Conservation (phyloP, 2,797 vertebrate species). For the Danio jaintianensis region DNA sequence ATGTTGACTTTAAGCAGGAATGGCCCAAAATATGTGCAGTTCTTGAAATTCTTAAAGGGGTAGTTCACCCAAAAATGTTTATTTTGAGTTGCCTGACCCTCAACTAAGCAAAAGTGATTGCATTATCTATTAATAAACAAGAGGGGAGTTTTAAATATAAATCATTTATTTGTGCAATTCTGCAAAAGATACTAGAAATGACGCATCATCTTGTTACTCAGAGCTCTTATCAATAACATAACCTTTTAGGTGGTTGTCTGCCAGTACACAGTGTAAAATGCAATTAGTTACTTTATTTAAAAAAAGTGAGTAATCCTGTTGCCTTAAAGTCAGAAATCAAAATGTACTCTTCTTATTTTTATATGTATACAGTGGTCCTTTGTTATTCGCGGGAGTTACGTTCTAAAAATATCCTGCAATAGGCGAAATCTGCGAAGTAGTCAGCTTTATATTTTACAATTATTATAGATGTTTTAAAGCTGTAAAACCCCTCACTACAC, state of each 20-base stretch:
- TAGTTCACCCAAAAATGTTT: not conserved
- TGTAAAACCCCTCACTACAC: too few species aligned
- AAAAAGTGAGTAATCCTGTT: too few species aligned
- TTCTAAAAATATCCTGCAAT: too few species aligned
- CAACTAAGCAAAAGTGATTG: not conserved
- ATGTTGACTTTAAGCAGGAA: constrained; percentile 22
- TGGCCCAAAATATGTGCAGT: not conserved
- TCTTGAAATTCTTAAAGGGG: not conserved
- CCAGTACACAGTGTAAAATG: too few species aligned
- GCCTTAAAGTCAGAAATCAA: too few species aligned
- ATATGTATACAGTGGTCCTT: too few species aligned
- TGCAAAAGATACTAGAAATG: not conserved
- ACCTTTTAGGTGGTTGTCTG: not conserved
- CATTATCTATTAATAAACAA: not conserved
- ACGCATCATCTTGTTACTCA: not conserved
- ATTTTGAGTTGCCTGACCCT: constrained; percentile 8
- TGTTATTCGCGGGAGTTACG: too few species aligned
- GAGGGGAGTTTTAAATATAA: not conserved
- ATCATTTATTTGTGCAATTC: not conserved
- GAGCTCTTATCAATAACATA: not conserved
- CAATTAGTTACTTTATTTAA: too few species aligned
- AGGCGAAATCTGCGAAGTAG: too few species aligned
- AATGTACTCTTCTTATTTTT: too few species aligned
- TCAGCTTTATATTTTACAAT: too few species aligned
- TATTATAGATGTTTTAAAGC: too few species aligned